Conservation (phyloP, 2,113 vertebrate species). For the Sarotherodon lohbergeri region DNA sequence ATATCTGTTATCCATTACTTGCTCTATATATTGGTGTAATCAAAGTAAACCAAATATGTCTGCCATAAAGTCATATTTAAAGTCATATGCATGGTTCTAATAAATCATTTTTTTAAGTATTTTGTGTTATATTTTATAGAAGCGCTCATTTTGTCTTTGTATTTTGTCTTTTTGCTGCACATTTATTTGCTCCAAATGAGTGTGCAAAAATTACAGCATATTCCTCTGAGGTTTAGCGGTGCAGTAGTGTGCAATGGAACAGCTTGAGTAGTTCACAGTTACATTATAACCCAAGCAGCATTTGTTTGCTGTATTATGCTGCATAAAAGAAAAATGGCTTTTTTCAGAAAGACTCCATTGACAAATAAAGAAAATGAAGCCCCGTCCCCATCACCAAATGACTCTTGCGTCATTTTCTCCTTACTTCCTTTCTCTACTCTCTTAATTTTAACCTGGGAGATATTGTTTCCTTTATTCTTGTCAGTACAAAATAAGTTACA, state of each 20-base stretch:
- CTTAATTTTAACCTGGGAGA: background rate
- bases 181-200: background rate
- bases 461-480: background rate
- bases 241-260: background rate
- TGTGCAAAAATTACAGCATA: background rate
- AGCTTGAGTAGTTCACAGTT: background rate
- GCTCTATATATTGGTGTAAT: background rate
- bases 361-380: background rate
- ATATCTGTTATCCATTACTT: background rate
- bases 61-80: rapidly evolving
- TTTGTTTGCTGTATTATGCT: background rate
- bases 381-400: background rate
- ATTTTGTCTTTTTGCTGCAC: background rate
- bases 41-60: background rate
- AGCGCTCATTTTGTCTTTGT: background rate
- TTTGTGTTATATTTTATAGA: background rate
- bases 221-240: background rate
- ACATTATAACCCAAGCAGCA: background rate
- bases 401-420: background rate
- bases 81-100: background rate
- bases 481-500: background rate
- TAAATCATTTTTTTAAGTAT: background rate
- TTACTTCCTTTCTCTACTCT: background rate
- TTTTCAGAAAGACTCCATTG: background rate
- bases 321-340: background rate